Percentiles rank a stretch among this genome's conserved stretches.
Conservation (phyloP, 2,888 invertebrate genomes). For the Eupithecia pulchellata region DNA sequence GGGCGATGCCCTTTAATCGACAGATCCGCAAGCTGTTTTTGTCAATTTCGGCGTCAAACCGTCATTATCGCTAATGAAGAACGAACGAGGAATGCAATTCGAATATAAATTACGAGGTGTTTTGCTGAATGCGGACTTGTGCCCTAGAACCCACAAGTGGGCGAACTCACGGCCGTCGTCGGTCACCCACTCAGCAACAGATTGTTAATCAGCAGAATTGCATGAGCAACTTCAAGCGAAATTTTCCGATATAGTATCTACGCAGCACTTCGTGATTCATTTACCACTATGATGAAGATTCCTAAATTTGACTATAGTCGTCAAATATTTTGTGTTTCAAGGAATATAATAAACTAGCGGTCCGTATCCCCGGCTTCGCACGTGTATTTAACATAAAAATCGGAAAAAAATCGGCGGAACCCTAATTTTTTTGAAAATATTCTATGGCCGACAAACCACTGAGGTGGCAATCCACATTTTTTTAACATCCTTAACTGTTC, state of each 20-base stretch:
- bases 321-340: too few species aligned
- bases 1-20: neutral
- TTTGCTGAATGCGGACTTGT: slow-evolving; percentile 45
- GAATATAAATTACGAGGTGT: slow-evolving; percentile 38
- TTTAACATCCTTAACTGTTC: too few species aligned
- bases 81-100: slow-evolving; percentile 32
- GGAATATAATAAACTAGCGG: too few species aligned
- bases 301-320: neutral
- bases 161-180: slow-evolving; percentile 38
- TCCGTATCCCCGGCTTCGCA: too few species aligned
- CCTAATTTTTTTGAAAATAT: too few species aligned
- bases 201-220: slow-evolving; percentile 28
- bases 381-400: too few species aligned
- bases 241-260: neutral
- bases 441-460: too few species aligned
- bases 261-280: neutral
- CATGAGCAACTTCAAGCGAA: slow-evolving; percentile 16
- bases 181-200: slow-evolving; percentile 34
- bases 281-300: neutral
- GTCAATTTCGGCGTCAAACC: neutral
- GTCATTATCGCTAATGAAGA: slow-evolving; percentile 14
- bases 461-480: too few species aligned
- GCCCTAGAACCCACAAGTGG: slow-evolving; percentile 44
- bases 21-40: neutral
- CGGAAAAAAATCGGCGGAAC: too few species aligned